These are phyloP conservation scores for Phaenicophaeus curvirostris DNA, from an alignment of 2,797 vertebrate genomes.

Conservation along the genomic window DNA sequence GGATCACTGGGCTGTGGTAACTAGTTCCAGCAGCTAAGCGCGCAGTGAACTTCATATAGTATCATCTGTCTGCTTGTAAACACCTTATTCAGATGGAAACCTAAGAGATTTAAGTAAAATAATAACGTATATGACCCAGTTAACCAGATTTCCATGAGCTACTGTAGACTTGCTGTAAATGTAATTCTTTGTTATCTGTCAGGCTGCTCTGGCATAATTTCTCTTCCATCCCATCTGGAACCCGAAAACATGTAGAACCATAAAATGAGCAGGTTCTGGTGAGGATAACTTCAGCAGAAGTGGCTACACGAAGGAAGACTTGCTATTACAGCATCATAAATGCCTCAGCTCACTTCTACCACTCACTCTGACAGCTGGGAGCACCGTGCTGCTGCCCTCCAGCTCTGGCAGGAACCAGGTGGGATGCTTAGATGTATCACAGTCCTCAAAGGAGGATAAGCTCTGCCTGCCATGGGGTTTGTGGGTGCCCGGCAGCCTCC, in stretches of 20 bases:
- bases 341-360: neutral
- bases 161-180: neutral
- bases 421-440: neutral
- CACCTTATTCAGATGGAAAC: neutral
- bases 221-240: neutral
- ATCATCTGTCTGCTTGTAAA: neutral
- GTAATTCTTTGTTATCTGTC: neutral
- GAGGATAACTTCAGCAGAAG: neutral
- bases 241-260: neutral
- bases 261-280: neutral
- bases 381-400: accelerated
- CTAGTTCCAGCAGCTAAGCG: neutral
- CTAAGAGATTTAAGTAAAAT: neutral
- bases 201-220: neutral
- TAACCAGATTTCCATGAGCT: neutral
- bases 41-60: neutral
- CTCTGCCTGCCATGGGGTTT: accelerated
- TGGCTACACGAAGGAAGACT: neutral
- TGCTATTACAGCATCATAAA: accelerated
- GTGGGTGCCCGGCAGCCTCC: neutral
- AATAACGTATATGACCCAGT: neutral
- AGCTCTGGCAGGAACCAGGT: neutral
- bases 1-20: neutral
- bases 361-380: accelerated
- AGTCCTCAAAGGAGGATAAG: neutral